Evolutionary conservation across 2,113 vertebrate genomes (phyloP), one percentile per base, ranked within the genome.

Genomic region (Ptychochromis oligacanthus): DNA sequence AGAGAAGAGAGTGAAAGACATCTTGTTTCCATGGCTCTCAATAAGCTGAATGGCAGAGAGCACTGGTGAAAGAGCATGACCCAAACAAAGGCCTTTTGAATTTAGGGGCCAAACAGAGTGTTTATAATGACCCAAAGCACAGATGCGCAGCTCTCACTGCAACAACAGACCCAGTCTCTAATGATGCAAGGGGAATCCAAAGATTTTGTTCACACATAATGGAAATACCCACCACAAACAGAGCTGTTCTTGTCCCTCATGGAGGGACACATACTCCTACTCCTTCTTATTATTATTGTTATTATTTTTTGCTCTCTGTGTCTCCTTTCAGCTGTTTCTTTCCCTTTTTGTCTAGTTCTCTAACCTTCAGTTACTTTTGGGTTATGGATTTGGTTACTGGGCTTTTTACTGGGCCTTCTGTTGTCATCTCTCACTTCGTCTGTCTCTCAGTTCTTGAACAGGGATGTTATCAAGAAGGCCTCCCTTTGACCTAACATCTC

Each of bases 11-110:
- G 79, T 90, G 87, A 92, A 93, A 93, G 88, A 89, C 91, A 89
- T 92, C 88, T 93, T 89, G 90, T 95, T 94, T 93, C 93, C 90
- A 91, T 90, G 89, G 91, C 81, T 88, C 60, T 94, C 90, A 93
- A 89, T 90, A 28, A 86, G 64, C 26, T 95, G 93, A 95, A 94
- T 87, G 80, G 87, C 88, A 79, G 87, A 90, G 65, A 87, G 91
- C 85, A 81, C 80, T 67, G 58, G 87, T 93, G 89, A 94, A 90
- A 94, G 92, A 92, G 89, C 88, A 88, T 92, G 92, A 91, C 94
- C 89, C 84, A 83, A 85, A 95, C 92, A 95, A 94, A 92, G 88
- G 92, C 79, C 89, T 90, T 91, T 92, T 92, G 92, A 94, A 93
- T 91, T 43, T 88, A 88, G 82, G 86, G 88, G 52, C 86, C 82